Base-by-base conservation (phyloP, 2,797 vertebrate species). In the Pipistrellus pipistrellus region DNA sequence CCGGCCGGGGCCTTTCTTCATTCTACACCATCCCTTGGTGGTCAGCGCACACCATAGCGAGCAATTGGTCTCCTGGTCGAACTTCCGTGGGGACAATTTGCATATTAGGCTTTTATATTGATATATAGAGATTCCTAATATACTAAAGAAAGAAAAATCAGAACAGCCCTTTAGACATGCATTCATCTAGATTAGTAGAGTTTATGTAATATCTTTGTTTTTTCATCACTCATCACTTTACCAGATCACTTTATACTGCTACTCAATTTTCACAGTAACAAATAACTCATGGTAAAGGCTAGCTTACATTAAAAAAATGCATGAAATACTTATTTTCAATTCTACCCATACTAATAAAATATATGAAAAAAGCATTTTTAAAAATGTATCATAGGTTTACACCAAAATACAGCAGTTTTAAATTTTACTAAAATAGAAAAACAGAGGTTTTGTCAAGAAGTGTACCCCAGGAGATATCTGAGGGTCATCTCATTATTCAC, bases 261-360 rank as follows among this genome's bases (percentile, higher is more conserved):
- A 89, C 57, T 87, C 73, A 83, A 57, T 72, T 90, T 93, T 95
- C 80, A 89, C 5, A 86, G 77, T 32, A 30, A 15, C 18, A 2
- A 69, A 27, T 68, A 72, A 41, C 27, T 46, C 57, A 41, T 1
- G 20, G 32, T 46, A 87, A 86, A 48, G 32, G 10, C 48, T 72
- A 51, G 18, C 8, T 90, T 73, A 75, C 27, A 85, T 55, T 91
- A 95, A 69, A 95, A 95, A 64, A 4, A 27, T 69, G 53, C 8
- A 27, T 92, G 15, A 25, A 75, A 85, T 75, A 95, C 81, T 75
- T 82, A 66, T 59, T 96, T 95, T 85, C 57, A 84, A 15, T 73
- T 84, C 25, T 85, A 64, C 30, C 32, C 55, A 76, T 71, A 25
- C 8, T 92, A 85, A 83, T 88, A 82, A 85, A 91, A 92, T 21